A percentile compares a stretch with the other conserved stretches of the same genome.
phyloP scores from a whole-genome alignment of 1,140 invertebrate species.

The Drosophila burlai region DNA sequence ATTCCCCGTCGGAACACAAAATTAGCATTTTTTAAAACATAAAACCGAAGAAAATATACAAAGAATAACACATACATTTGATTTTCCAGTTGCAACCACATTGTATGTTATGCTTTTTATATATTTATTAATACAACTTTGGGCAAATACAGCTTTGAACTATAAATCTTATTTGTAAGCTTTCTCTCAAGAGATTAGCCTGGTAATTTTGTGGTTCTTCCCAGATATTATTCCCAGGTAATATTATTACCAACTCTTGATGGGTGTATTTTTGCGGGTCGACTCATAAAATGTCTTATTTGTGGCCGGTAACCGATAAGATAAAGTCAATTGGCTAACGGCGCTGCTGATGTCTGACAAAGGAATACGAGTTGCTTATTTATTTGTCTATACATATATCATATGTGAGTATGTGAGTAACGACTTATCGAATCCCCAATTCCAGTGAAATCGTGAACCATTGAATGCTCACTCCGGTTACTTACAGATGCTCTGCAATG shows the following conservation, averaged over 20 bases:
- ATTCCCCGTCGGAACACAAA: not conserved
- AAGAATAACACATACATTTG: no score
- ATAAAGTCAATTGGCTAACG: constrained; percentile 40
- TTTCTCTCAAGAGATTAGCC: not conserved
- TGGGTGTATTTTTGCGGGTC: constrained; percentile 9
- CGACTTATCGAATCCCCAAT: constrained; percentile 11
- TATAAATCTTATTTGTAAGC: not conserved
- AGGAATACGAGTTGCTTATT: constrained; percentile 38
- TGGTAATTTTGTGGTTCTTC: not conserved
- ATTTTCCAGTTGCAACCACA: no score
- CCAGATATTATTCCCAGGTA: not conserved
- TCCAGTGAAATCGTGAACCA: constrained; percentile 19
- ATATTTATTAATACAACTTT: not conserved
- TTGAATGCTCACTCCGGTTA: constrained; percentile 2
- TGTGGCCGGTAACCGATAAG: constrained; percentile 43
- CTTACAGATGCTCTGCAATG: constrained; percentile 36
- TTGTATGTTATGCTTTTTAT: not conserved
- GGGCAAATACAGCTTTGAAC: no score
- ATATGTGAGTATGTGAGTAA: constrained; percentile 1
- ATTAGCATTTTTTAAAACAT: not conserved
- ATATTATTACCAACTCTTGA: not conserved
- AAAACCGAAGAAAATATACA: not conserved
- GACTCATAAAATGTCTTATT: constrained; percentile 33
- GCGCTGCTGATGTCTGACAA: constrained; percentile 42
- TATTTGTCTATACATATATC: constrained; percentile 17